Conservation (phyloP, 2,113 vertebrate genomes). For the Morone chrysops region DNA sequence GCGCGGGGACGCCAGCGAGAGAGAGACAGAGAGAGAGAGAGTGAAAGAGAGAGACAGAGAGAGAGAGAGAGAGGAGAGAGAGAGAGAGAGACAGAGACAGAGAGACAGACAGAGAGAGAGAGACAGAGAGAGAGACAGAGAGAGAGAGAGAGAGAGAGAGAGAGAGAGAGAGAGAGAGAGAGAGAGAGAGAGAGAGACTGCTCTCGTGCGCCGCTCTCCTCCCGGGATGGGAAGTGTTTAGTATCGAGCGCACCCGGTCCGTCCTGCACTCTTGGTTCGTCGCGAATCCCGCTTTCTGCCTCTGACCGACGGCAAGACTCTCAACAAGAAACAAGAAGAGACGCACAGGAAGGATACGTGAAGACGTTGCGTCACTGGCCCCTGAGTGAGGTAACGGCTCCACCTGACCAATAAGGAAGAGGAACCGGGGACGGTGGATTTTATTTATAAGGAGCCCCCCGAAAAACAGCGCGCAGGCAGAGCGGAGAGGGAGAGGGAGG, state of each 20-base stretch:
- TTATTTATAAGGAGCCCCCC: conserved; percentile 72
- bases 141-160: conserved; percentile 9
- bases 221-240: conserved; percentile 71
- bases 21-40: not conserved
- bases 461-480: conserved; percentile 40
- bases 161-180: conserved; percentile 37
- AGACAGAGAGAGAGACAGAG: not conserved
- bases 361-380: conserved; percentile 79
- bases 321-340: conserved; percentile 67
- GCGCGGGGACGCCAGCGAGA: conserved; percentile 7
- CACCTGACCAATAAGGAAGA: conserved; percentile 82
- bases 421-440: conserved; percentile 62
- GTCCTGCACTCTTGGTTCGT: conserved; percentile 43
- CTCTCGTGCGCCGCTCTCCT: conserved; percentile 75
- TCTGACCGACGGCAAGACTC: conserved; percentile 66
- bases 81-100: not conserved
- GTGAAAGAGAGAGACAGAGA: conserved; percentile 10
- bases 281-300: conserved; percentile 27
- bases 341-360: conserved; percentile 75
- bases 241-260: conserved; percentile 62
- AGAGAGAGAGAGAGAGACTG: conserved; percentile 8
- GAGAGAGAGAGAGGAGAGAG: conserved; percentile 31
- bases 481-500: conserved; percentile 30
- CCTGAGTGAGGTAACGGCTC: conserved; percentile 76
- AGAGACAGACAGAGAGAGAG: too few relatives aligned